Evolutionary conservation across 2,888 invertebrate species (phyloP), one percentile per base, ranked within the genome.

Genomic region (Dioctria rufipes): DNA sequence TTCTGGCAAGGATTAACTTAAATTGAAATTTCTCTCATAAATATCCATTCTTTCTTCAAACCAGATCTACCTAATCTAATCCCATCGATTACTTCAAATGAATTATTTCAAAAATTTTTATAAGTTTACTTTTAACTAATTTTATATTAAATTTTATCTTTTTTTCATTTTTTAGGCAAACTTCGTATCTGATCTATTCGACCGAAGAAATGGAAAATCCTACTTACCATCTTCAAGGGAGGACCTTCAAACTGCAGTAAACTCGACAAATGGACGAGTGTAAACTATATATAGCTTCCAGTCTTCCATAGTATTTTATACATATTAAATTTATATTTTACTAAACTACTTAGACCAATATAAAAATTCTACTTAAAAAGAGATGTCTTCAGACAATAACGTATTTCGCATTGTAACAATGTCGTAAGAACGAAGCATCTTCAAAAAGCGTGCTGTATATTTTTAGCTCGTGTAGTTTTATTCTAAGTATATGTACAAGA

Each of bases 141-240:
- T 46, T 46, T 46, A 8, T 46, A 46, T 46, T 46, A 5, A 46
- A 46, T 46, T 46, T 6, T 46, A 46, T 2, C 46, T 46, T 58
- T 11, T n/a, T 58, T 58, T 25, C 25, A 49, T 63, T 88, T 88
- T 25, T 4, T 86, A 88, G 88, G 87, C 87, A 46, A 88, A 87
- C 49, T 88, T 83, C 79, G 86, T 88, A n/a, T 88, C 88, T 3
- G 88, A 89, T 83, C 83, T 88, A 80, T 89, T 88, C 78, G 82
- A 84, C 3, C 82, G 81, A 3, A 82, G 83, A 6, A 80, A 83
- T 6, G 80, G 84, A n/a, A 87, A 85, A 80, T 71, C 86, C 80
- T 80, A 86, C 80, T 80, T 88, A 82, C 86, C 88, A 3, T 84
- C 83, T 42, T 85, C 86, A 60, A 83, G 85, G 13, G 86, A 88